Evolutionary conservation across 2,888 invertebrate genomes (phyloP).

Genomic region (Drosophila nigritarsus): DNA sequence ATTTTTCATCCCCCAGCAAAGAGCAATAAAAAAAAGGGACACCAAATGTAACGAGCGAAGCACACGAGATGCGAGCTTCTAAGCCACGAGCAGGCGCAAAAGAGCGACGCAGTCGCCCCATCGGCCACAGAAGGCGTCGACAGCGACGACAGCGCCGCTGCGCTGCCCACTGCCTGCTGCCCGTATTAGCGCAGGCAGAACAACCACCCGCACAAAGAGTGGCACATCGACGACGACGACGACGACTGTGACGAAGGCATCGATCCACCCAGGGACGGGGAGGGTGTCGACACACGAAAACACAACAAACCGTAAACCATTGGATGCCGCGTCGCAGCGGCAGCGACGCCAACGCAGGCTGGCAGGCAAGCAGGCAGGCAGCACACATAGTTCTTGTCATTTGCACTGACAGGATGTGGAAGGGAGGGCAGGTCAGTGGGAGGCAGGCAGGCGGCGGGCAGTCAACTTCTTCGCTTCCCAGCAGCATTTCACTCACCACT

Average conservation of each 20-base stretch:
- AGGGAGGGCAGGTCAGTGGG: slow-evolving; percentile 7
- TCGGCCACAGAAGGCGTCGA: slow-evolving; percentile 30
- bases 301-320: slow-evolving; percentile 84
- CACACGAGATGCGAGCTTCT: slow-evolving; percentile 43
- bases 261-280: slow-evolving; percentile 23
- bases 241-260: slow-evolving; percentile 17
- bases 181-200: slow-evolving; percentile 42
- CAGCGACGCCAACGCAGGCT: slow-evolving; percentile 18
- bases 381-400: slow-evolving; percentile 43
- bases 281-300: slow-evolving; percentile 56
- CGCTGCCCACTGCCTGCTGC: slow-evolving; percentile 27
- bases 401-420: slow-evolving; percentile 58
- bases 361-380: background rate
- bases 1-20: slow-evolving; percentile 66
- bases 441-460: background rate
- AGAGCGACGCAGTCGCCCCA: slow-evolving; percentile 48
- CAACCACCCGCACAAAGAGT: slow-evolving; percentile 61
- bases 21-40: slow-evolving; percentile 42
- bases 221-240: slow-evolving; percentile 10
- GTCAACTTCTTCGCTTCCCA: slow-evolving; percentile 34
- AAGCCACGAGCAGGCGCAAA: slow-evolving; percentile 65
- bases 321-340: slow-evolving; percentile 48
- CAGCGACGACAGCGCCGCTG: slow-evolving; percentile 26
- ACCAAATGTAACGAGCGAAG: slow-evolving; percentile 45
- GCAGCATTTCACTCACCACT: slow-evolving; percentile 54